These are phyloP conservation scores for Antennarius maculatus DNA, from an alignment of 2,797 vertebrate genomes.

Conservation along the genomic window DNA sequence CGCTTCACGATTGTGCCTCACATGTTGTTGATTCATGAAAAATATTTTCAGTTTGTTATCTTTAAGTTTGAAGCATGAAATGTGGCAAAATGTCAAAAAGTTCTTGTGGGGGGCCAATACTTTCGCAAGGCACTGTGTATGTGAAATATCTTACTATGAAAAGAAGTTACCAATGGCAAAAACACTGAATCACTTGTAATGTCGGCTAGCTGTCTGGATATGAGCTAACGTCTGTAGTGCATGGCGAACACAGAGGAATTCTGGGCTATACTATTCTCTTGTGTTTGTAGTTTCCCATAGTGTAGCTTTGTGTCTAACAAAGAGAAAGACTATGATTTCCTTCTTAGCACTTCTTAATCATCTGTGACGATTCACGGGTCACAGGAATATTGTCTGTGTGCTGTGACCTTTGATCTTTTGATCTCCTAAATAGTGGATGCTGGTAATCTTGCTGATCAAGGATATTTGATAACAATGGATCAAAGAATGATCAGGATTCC, in stretches of 20 bases:
- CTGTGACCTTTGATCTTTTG: constrained; percentile 65
- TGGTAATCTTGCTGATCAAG: constrained; percentile 44
- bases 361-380: constrained; percentile 60
- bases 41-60: too few relatives aligned
- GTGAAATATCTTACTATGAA: too few relatives aligned
- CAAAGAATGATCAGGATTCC: constrained; percentile 11
- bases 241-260: constrained; percentile 1
- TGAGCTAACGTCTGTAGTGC: neutral
- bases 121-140: too few relatives aligned
- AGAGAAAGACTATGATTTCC: constrained; percentile 37
- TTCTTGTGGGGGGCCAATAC: too few relatives aligned
- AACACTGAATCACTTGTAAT: neutral
- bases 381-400: constrained; percentile 65
- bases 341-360: constrained; percentile 42
- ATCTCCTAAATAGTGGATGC: constrained; percentile 36
- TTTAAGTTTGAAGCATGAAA: too few relatives aligned
- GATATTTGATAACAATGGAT: constrained; percentile 28
- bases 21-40: too few relatives aligned
- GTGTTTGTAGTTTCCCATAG: constrained; percentile 29
- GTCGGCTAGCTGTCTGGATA: neutral
- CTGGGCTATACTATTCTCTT: neutral
- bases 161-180: too few relatives aligned
- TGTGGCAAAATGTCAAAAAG: too few relatives aligned
- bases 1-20: too few relatives aligned
- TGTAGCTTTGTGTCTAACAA: constrained; percentile 29